phyloP scores from a whole-genome alignment of 2,888 invertebrate genomes.

The Xylota sylvarum region DNA sequence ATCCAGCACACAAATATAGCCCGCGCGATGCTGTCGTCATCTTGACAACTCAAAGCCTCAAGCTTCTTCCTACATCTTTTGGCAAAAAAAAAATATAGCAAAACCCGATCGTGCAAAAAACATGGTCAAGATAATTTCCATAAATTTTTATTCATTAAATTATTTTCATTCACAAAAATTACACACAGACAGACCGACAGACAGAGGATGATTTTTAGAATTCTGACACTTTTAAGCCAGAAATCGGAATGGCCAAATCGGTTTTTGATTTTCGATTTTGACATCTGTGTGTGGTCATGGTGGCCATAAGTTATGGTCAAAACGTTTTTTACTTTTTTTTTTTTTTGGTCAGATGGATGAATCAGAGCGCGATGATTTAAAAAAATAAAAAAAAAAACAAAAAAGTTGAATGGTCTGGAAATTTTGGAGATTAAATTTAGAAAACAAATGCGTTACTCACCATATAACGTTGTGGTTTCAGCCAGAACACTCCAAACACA shows the following conservation, averaged over 20 bases:
- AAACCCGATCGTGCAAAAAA: constrained; percentile 60
- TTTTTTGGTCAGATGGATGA: constrained; percentile 60
- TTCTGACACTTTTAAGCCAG: constrained; percentile 36
- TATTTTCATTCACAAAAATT: constrained; percentile 74
- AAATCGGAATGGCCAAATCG: constrained; percentile 40
- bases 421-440: constrained; percentile 1
- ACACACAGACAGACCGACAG: constrained; percentile 1
- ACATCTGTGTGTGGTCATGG: constrained; percentile 54
- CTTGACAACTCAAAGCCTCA: constrained; percentile 59
- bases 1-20: constrained; percentile 4
- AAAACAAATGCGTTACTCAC: constrained; percentile 64
- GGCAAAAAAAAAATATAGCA: constrained; percentile 22
- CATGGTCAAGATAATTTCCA: constrained; percentile 62
- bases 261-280: constrained; percentile 40
- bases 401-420: constrained; percentile 45
- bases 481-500: constrained; percentile 78
- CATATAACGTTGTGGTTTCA: constrained; percentile 66
- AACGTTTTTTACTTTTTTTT: background rate
- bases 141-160: constrained; percentile 73
- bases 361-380: constrained; percentile 17
- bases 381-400: constrained; percentile 9
- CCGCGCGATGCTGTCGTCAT: constrained; percentile 51
- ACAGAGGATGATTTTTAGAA: background rate
- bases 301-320: constrained; percentile 46
- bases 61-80: constrained; percentile 61